Base-by-base conservation (phyloP, 1,140 invertebrate genomes). In the Ostrea edulis region DNA sequence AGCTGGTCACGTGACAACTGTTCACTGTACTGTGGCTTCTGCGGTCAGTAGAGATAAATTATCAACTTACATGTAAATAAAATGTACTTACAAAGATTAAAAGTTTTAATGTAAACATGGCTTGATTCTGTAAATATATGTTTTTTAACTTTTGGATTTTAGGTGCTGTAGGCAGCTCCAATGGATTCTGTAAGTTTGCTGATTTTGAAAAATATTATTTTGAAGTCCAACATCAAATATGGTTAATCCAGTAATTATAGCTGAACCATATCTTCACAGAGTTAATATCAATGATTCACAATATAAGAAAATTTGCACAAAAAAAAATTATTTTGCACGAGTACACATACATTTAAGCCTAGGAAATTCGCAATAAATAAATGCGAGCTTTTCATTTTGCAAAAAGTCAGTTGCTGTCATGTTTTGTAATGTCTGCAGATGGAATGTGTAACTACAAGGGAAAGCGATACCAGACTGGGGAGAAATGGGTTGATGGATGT, bases 401-500 rank as follows among this genome's bases (percentile, higher is more conserved):
- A n/a, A n/a, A n/a, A n/a, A n/a, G n/a, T n/a, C 35, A 44, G 35
- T 44, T 44, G 1, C 35, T 44, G 12, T 51, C 8, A 14, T 83
- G 51, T n/a, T 51, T 52, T 83, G 17, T 20, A 84, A 20, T 88
- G 44, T 62, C 17, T 35, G 17, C 29, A 89, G 88, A 89, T 81
- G 86, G 86, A 35, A 81, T 51, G 71, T 92, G 91, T 86, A 53
- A 52, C 20, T 92, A 92, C 86, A 90, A 90, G n/a, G 89, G 90
- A 44, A 77, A 90, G 81, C 84, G 82, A 25, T 91, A 92, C 86
- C 35, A 71, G 4, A 86, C 90, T 14, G 89, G 87, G 25, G 84
- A 90, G 44, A 90, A 85, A 29, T 92, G 92, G 92, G 82, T 65
- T n/a, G 91, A 91, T 86, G 90, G 89, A 14, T 92, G 92, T 89